Evolutionary conservation across 2,113 vertebrate species (phyloP).

Genomic region (Pelodiscus sinensis): DNA sequence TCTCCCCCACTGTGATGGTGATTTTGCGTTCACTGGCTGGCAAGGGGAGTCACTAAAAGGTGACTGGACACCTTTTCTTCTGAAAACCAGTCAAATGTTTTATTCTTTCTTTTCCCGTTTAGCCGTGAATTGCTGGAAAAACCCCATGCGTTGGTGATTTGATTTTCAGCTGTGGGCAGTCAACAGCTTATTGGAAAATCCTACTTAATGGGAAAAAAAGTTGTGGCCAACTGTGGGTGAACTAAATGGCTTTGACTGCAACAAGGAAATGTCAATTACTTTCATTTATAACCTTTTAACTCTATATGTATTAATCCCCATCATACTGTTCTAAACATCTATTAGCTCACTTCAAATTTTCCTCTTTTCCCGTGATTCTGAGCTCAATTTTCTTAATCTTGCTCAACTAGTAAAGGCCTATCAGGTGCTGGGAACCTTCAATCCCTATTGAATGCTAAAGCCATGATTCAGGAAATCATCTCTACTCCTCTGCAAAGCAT

Average conservation of each 20-base stretch:
- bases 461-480: background rate
- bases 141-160: background rate
- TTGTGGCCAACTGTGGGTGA: background rate
- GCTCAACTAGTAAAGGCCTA: background rate
- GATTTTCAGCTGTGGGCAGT: background rate
- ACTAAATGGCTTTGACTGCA: background rate
- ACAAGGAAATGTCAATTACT: background rate
- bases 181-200: background rate
- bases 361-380: background rate
- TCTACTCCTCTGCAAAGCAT: accelerated
- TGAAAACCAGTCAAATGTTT: conserved; percentile 23
- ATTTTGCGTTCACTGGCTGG: conserved; percentile 60
- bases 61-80: conserved; percentile 50
- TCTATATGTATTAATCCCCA: background rate
- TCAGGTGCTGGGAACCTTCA: background rate
- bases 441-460: accelerated
- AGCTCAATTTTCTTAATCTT: background rate
- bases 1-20: conserved; percentile 60
- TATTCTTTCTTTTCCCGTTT: background rate
- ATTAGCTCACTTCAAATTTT: background rate
- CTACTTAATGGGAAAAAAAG: background rate
- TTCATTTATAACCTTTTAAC: background rate
- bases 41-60: conserved; percentile 32
- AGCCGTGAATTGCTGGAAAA: background rate
- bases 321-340: background rate